Conservation (phyloP, 2,888 invertebrate genomes). For the Neoascia interrupta region DNA sequence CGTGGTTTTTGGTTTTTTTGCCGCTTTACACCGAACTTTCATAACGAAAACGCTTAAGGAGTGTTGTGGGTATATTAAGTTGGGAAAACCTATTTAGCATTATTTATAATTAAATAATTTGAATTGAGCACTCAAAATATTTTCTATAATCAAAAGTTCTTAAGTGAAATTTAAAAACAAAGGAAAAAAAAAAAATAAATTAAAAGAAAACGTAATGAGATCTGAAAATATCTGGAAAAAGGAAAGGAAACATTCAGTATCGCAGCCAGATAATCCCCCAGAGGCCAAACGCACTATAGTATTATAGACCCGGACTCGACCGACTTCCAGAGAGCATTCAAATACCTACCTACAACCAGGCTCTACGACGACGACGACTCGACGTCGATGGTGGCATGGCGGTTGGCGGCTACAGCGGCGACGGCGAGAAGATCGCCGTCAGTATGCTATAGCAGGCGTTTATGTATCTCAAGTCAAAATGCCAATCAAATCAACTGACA, state of each 20-base stretch:
- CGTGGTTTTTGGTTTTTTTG: not conserved
- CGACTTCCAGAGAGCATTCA: slow-evolving; percentile 40
- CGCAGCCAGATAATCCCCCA: slow-evolving; percentile 46
- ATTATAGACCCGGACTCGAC: too few relatives aligned
- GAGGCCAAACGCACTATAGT: slow-evolving; percentile 36
- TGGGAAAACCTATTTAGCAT: not conserved
- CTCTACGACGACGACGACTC: not conserved
- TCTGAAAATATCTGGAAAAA: slow-evolving; percentile 22
- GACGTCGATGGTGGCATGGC: slow-evolving; percentile 20
- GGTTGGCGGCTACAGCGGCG: slow-evolving; percentile 70
- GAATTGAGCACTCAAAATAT: too few relatives aligned
- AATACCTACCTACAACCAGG: not conserved
- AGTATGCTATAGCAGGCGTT: slow-evolving; percentile 68
- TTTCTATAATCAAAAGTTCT: not conserved
- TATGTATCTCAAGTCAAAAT: slow-evolving; percentile 77
- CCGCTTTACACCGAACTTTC: too few relatives aligned
- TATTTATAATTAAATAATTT: not conserved
- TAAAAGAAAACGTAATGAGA: slow-evolving; percentile 22
- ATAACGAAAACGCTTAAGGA: too few relatives aligned
- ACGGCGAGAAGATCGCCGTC: slow-evolving; percentile 67
- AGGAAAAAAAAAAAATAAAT: too few relatives aligned
- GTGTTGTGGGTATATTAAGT: not conserved
- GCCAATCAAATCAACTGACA: slow-evolving; percentile 78
- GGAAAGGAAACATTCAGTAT: slow-evolving; percentile 32
- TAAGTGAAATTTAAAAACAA: slow-evolving; percentile 14